phyloP scores from a whole-genome alignment of 1,140 invertebrate genomes.

The Marisa cornuarietis region DNA sequence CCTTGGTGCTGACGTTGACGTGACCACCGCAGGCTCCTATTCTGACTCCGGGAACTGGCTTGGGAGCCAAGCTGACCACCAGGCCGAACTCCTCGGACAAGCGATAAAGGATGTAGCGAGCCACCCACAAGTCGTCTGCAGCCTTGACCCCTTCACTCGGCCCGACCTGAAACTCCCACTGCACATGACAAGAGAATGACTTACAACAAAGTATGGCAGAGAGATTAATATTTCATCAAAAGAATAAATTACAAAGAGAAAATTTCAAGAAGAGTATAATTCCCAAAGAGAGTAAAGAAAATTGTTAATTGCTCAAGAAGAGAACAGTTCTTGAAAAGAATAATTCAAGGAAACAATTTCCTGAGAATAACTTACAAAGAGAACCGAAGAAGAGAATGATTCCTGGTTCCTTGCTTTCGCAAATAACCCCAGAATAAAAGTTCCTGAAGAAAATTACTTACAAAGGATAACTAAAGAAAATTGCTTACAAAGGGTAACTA shows the following conservation, averaged over 20 bases:
- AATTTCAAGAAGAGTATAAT: background rate
- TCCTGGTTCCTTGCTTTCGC: no score
- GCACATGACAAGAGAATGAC: slow-evolving; percentile 19
- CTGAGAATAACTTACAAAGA: no score
- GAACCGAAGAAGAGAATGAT: no score
- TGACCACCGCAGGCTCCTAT: slow-evolving; percentile 87
- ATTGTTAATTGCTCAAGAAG: background rate
- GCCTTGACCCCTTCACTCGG: slow-evolving; percentile 73
- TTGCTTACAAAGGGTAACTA: no score
- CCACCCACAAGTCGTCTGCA: slow-evolving; percentile 91
- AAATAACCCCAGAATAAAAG: no score
- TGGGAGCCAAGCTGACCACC: slow-evolving; percentile 86
- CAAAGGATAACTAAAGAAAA: no score
- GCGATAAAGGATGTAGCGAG: slow-evolving; percentile 81
- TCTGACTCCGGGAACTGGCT: slow-evolving; percentile 77
- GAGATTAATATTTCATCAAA: background rate
- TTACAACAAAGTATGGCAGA: background rate
- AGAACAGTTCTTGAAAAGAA: background rate
- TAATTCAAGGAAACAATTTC: background rate
- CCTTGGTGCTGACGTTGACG: slow-evolving; percentile 89
- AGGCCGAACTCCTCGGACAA: slow-evolving; percentile 93
- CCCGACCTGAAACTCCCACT: slow-evolving; percentile 69
- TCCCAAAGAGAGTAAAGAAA: background rate
- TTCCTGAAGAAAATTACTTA: no score
- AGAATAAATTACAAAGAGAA: background rate